A percentile compares a stretch with the other conserved stretches of the same genome.
These are phyloP conservation scores for Clitarchus hookeri DNA, from an alignment of 2,888 invertebrate species.

Conservation along the genomic window DNA sequence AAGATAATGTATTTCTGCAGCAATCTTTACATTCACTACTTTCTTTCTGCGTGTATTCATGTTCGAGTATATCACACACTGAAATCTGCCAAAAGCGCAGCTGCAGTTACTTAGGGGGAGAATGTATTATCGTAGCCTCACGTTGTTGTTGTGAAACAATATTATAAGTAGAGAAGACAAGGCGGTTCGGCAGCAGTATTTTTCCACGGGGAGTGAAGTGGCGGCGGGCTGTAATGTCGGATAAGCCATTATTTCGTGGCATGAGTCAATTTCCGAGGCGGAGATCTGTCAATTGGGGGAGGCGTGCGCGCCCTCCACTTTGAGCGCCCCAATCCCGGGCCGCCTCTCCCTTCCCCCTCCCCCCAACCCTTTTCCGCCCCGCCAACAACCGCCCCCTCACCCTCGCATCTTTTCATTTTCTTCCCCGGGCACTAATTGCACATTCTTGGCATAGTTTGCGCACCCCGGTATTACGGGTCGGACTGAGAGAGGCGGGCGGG, in stretches of 20 bases:
- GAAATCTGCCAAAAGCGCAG: too few species aligned
- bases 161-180: background rate
- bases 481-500: conserved; percentile 23
- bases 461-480: conserved; percentile 39
- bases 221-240: background rate
- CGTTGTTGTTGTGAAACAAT: background rate
- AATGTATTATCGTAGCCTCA: too few species aligned
- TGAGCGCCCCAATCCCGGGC: background rate
- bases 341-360: conserved; percentile 24
- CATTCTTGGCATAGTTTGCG: conserved; percentile 93
- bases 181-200: background rate
- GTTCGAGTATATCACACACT: too few species aligned
- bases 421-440: conserved; percentile 89
- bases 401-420: conserved; percentile 73
- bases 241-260: conserved; percentile 24
- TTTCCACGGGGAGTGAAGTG: background rate
- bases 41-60: too few species aligned
- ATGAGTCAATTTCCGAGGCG: conserved; percentile 28
- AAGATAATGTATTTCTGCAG: background rate
- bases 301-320: background rate
- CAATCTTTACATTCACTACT: background rate
- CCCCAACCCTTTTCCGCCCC: conserved; percentile 39
- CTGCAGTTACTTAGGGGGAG: too few species aligned
- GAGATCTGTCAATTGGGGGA: conserved; percentile 40
- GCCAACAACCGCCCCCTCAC: conserved; percentile 55